Evolutionary conservation across 1,140 invertebrate species (phyloP).

Genomic region (Globodera rostochiensis): DNA sequence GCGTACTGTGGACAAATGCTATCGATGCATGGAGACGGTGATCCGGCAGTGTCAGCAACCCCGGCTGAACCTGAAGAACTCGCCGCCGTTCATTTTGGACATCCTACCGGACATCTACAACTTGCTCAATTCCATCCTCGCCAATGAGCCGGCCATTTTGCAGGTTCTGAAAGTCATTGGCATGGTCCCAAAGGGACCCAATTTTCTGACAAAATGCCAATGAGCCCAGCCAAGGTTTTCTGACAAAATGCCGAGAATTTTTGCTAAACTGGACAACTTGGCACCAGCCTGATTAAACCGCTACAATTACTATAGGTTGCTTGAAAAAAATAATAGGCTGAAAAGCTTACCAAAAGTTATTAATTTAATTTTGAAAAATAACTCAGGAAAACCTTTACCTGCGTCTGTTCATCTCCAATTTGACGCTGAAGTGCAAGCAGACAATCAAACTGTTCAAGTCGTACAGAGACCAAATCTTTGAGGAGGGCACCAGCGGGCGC

Average conservation of each 20-base stretch:
- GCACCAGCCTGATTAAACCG: too few species aligned
- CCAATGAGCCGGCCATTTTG: conserved; percentile 76
- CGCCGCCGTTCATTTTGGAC: conserved; percentile 97
- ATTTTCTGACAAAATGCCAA: too few species aligned
- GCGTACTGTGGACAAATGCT: conserved; percentile 54
- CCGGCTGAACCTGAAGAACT: conserved; percentile 98
- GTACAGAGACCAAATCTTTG: conserved; percentile 96
- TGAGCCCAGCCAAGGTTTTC: too few species aligned
- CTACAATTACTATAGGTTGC: too few species aligned
- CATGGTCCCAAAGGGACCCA: too few species aligned
- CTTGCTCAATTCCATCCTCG: conserved; percentile 89
- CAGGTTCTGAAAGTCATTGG: conserved; percentile 68
- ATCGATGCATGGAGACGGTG: conserved; percentile 58
- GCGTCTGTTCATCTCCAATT: conserved; percentile 83
- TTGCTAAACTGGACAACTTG: too few species aligned
- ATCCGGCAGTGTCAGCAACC: conserved; percentile 96
- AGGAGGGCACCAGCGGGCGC: conserved; percentile 90
- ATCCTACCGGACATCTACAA: conserved; percentile 99
- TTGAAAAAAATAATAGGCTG: too few species aligned
- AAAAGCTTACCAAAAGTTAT: too few species aligned
- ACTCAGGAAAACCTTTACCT: conserved; percentile 82
- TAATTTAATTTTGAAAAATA: too few species aligned
- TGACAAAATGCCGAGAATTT: too few species aligned
- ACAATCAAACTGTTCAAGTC: conserved; percentile 97
- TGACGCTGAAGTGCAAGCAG: conserved; percentile 70